Evolutionary conservation across 30 jellyfish, hydroid and myxozoan species (phyloP), one percentile per base, ranked within the genome.

Genomic region (Chironex yamaguchii): DNA sequence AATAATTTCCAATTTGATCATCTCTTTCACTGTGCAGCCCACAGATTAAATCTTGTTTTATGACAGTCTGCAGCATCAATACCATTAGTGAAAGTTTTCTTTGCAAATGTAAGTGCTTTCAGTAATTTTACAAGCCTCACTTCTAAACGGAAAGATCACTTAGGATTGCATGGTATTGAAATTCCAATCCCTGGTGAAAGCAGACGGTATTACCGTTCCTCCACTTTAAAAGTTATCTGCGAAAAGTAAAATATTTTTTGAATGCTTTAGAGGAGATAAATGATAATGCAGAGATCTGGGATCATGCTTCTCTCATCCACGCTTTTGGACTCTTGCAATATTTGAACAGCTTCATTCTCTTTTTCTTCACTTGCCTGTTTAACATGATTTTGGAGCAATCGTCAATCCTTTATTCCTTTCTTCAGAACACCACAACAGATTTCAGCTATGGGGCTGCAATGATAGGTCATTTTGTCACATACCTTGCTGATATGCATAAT

Each of bases 31-130:
- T n/a, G n/a, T 81, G 92, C 92, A 20, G 92, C 85, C 14, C 86
- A 81, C 51, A 34, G 66, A 3, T 24, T 80, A 42, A 80, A 42
- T 26, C 75, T 80, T 4, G 91, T 80, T 22, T 30, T 66, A 36
- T 80, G 91, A 28, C 85, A 80, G 81, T 80, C 85, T 33, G 75
- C 91, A 2, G 64, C 91, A 4, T 35, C 83, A 9, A 63, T 80
- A 2, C 28, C 80, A 25, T 25, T 25, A 0, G 89, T 78, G 28
- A 78, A 52, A 26, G 82, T 78, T 32, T 77, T 78, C 35, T 78
- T 78, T 78, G 89, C 89, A 29, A 78, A 52, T 35, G 82, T 78
- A 33, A 30, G 89, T 32, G 89, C 89, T 49, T 78, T 78, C 62
- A 78, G 82, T 68, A 31, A 2, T 4, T 78, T 78, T 35, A 52